Base-by-base conservation (phyloP, 2,797 vertebrate genomes). In the Coregonus suidteri region DNA sequence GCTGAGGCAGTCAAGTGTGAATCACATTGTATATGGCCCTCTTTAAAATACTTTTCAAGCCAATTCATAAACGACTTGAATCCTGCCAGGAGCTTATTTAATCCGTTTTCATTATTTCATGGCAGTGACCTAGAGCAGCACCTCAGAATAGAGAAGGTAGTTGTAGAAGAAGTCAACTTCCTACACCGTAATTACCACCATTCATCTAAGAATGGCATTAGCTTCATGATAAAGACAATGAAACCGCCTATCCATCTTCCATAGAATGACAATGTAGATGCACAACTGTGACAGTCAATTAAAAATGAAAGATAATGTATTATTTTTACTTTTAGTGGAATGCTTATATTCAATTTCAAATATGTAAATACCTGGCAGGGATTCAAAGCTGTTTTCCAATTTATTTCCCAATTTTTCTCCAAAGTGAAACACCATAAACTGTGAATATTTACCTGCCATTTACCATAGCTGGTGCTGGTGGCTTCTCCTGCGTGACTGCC, bases 261-360 rank as follows among this genome's bases (percentile, higher is more conserved):
- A 88, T 86, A 86, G 84, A 88, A 90, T 88, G 87, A 90, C 92
- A 87, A 89, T 89, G 88, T 83, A 91, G 87, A 91, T 88, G 89
- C 91, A 84, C 84, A 87, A 83, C 86, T 77, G 83, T 93, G 92
- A 93, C 92, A 93, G 93, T 93, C 93, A 94, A 95, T 95, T 95
- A 94, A 94, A 94, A 94, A 94, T 92, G 91, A 93, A 93, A 92
- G 85, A 94, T 94, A 94, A 91, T 89, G 84, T 86, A 81, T 85
- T 82, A 84, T 83, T 76, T 64, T 81, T 85, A 82, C 87, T 91
- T 90, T 89, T 85, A 91, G 87, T 86, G 86, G 83, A 92, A 88
- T 83, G 82, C 87, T 88, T 78, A 87, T 87, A 85, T 91, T 89
- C 87, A 82, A 79, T 92, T 93, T 89, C 84, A 88, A 87, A 90